Evolutionary conservation across 1,140 invertebrate genomes (phyloP).

Genomic region (Dreissena polymorpha): DNA sequence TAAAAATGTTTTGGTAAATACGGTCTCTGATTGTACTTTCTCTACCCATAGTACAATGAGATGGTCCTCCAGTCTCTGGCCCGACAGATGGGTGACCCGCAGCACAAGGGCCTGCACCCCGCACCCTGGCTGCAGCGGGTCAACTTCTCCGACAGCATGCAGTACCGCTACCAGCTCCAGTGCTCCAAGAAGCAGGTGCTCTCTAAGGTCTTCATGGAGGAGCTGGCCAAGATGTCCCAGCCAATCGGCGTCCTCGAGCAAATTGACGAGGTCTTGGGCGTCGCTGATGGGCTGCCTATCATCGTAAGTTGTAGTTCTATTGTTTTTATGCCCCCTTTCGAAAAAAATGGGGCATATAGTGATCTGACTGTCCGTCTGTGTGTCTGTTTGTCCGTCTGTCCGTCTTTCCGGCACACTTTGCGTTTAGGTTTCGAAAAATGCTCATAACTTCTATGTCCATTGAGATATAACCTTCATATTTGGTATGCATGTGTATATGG

Average conservation of each 20-base stretch:
- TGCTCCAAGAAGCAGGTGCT: conserved; percentile 18
- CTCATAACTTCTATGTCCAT: too few species aligned
- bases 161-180: conserved; percentile 38
- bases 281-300: background rate
- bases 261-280: conserved; percentile 32
- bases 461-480: too few species aligned
- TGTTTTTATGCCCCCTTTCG: too few species aligned
- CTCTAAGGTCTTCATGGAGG: conserved; percentile 20
- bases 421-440: too few species aligned
- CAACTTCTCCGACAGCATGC: conserved; percentile 17
- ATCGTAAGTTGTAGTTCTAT: background rate
- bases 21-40: too few species aligned
- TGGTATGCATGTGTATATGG: too few species aligned
- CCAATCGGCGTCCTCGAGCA: conserved; percentile 24
- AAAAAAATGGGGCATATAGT: too few species aligned
- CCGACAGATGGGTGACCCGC: conserved; percentile 18
- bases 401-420: too few species aligned
- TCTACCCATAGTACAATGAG: conserved; percentile 8
- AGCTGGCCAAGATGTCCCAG: conserved; percentile 11
- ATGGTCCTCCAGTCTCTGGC: conserved; percentile 44
- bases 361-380: too few species aligned
- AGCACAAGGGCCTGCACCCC: conserved; percentile 23
- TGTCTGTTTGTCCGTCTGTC: too few species aligned
- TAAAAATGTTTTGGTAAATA: too few species aligned
- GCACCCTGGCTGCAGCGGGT: conserved; percentile 42